Evolutionary conservation across 2,888 invertebrate species (phyloP).

Genomic region (Acleris emargana): DNA sequence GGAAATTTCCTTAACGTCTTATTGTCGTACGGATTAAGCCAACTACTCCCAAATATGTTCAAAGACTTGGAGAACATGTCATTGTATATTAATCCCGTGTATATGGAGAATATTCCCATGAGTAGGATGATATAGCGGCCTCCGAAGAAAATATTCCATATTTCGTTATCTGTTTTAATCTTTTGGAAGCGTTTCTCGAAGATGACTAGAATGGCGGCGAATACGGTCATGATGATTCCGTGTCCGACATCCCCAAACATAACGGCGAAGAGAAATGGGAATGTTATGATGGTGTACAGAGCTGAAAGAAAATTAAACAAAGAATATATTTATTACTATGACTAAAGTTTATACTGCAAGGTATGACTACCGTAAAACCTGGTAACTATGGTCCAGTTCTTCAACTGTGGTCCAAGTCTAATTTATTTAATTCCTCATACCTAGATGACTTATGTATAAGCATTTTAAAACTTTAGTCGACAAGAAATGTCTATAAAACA

Average conservation of each 20-base stretch:
- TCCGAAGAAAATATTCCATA: conserved; percentile 88
- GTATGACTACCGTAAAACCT: too few species aligned
- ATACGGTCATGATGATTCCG: conserved; percentile 86
- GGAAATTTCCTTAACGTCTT: conserved; percentile 54
- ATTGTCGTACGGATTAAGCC: conserved; percentile 76
- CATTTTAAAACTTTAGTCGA: too few species aligned
- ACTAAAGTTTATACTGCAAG: neutral
- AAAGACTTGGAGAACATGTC: conserved; percentile 88
- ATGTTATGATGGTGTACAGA: conserved; percentile 88
- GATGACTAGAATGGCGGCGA: conserved; percentile 86
- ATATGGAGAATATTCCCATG: conserved; percentile 90
- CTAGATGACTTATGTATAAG: too few species aligned
- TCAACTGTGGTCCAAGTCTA: too few species aligned
- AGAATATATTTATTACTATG: neutral
- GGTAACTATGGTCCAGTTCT: too few species aligned
- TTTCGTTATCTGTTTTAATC: conserved; percentile 83
- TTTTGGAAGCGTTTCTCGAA: conserved; percentile 84
- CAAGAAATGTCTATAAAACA: too few species aligned
- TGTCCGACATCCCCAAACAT: conserved; percentile 92
- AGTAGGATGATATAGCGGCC: conserved; percentile 89
- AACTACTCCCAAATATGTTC: conserved; percentile 87
- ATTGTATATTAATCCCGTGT: conserved; percentile 90
- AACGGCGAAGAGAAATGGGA: conserved; percentile 90
- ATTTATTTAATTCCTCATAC: too few species aligned
- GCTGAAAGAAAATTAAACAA: conserved; percentile 72